Evolutionary conservation across 2,113 vertebrate species (phyloP), one percentile per base, ranked within the genome.

Genomic region (Setophaga kirtlandii): DNA sequence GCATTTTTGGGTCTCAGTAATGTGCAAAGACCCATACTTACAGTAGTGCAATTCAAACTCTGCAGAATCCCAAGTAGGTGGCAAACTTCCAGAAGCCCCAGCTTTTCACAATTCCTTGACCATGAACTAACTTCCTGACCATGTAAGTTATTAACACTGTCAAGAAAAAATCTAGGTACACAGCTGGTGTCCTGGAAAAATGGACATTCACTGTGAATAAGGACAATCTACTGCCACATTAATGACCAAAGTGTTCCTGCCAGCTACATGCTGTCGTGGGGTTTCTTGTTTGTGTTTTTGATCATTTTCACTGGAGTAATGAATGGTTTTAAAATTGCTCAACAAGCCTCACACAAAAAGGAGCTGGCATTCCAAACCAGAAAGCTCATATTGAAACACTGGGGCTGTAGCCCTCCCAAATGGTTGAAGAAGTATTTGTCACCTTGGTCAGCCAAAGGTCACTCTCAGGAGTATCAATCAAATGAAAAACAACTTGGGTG

Each of bases 401-500:
- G 69, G 65, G 79, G n/a, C 86, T 93, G 28, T 89, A 89, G 90
- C 79, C 93, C 90, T 97, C 93, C 88, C 86, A 96, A 71, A 87
- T 39, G 82, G 85, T 70, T 90, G 90, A 96, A 95, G 91, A 96
- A 95, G 85, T 95, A 96, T 97, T 96, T 95, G 93, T 93, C 93
- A 95, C 96, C 80, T 81, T 96, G 85, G 94, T 96, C 94, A 97
- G 96, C 96, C 95, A 96, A 95, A 95, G 94, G 96, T 93, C 93
- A 60, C 62, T 90, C 64, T 78, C 0, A 0, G 73, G 85, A 75
- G n/a, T 75, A 95, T 97, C 88, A 95, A 89, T 97, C 94, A 97
- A 92, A 60, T 60, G n/a, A 74, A 92, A 96, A 96, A 86, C 71
- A 92, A 75, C 1, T 3, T 75, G 88, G 91, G 60, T 81, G 89